Evolutionary conservation across 2,797 vertebrate species (phyloP).

Genomic region (Huso huso): DNA sequence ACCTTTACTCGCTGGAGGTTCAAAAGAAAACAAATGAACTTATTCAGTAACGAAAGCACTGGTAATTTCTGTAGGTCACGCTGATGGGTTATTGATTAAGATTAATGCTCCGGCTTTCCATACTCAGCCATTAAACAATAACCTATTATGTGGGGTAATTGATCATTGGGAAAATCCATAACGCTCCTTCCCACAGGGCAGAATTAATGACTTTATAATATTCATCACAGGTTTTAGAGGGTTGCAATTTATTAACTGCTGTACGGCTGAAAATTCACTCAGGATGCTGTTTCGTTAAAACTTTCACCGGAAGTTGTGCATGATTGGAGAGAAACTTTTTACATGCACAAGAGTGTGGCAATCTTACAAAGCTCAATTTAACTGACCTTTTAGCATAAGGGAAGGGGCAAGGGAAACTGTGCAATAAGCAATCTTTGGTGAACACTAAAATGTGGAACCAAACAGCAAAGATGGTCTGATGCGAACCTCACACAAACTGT

Average conservation of each 20-base stretch:
- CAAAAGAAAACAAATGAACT: conserved; percentile 20
- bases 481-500: too few relatives aligned
- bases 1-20: conserved; percentile 12
- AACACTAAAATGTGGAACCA: too few relatives aligned
- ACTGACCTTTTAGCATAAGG: too few relatives aligned
- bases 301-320: not conserved
- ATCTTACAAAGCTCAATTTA: too few relatives aligned
- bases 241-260: conserved; percentile 43
- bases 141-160: conserved; percentile 53
- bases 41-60: conserved; percentile 29
- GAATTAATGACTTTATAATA: conserved; percentile 41
- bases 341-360: not conserved
- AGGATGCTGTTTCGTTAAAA: not conserved
- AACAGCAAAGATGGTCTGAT: too few relatives aligned
- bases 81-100: conserved; percentile 48
- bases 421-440: too few relatives aligned
- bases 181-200: conserved; percentile 36
- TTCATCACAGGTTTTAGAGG: conserved; percentile 30
- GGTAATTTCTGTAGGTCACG: conserved; percentile 28
- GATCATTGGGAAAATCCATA: conserved; percentile 53
- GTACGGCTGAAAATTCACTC: conserved; percentile 20
- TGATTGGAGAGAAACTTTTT: not conserved
- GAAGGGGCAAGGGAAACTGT: too few relatives aligned
- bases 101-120: conserved; percentile 46
- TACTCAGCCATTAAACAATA: conserved; percentile 54